phyloP scores from a whole-genome alignment of 2,888 invertebrate genomes.

The Chrysolina haemoptera region DNA sequence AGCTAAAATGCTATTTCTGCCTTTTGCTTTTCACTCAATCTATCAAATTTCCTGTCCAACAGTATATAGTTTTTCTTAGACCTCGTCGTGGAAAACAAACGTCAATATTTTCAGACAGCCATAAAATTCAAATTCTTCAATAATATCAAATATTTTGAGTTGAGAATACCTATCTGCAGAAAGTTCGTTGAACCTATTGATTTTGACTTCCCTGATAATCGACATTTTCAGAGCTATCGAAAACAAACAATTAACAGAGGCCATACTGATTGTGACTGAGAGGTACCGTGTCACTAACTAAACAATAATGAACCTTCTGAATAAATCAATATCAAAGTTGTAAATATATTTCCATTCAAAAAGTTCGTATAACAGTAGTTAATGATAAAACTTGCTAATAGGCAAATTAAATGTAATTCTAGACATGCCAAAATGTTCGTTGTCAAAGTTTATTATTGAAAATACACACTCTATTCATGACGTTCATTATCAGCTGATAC shows the following conservation, averaged over 20 bases:
- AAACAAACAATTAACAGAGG: background rate
- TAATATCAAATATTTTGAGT: no score
- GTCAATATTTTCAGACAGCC: no score
- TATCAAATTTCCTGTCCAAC: no score
- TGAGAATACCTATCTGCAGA: no score
- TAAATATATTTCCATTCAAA: background rate
- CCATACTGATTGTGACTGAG: background rate
- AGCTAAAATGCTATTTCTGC: no score
- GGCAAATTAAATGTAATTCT: slow-evolving; percentile 44
- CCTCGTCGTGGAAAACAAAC: no score
- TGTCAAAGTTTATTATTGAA: slow-evolving; percentile 53
- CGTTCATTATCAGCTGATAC: slow-evolving; percentile 58
- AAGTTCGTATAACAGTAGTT: slow-evolving; percentile 26
- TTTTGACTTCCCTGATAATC: background rate
- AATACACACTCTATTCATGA: slow-evolving; percentile 55
- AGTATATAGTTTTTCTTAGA: no score
- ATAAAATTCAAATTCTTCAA: no score
- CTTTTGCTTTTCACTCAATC: no score
- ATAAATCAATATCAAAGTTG: slow-evolving; percentile 21
- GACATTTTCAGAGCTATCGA: background rate
- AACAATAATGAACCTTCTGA: background rate
- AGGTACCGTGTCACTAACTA: background rate
- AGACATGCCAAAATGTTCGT: slow-evolving; percentile 38
- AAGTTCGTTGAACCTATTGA: no score
- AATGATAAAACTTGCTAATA: slow-evolving; percentile 41